Evolutionary conservation across 2,113 vertebrate species (phyloP).

Genomic region (Ellobius talpinus): DNA sequence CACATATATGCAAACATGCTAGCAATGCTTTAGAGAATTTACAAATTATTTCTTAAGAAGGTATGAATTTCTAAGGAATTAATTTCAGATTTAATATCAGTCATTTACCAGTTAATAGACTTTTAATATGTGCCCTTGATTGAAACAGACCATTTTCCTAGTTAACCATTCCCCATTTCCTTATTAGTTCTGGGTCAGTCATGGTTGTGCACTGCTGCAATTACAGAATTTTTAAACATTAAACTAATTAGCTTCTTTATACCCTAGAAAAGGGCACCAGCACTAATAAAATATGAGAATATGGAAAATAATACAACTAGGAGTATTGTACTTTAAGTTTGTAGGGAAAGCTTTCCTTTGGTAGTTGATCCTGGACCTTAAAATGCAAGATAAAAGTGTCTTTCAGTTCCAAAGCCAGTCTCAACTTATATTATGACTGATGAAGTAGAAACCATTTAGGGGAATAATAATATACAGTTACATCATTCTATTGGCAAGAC

Average conservation of each 20-base stretch:
- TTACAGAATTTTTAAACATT: neutral
- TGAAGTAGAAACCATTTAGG: neutral
- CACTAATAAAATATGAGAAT: neutral
- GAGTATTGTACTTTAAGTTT: neutral
- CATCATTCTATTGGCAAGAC: neutral
- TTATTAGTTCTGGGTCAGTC: neutral
- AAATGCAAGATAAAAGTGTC: neutral
- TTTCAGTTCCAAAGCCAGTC: neutral
- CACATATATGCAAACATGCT: neutral
- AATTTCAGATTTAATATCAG: neutral
- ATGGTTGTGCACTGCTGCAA: too few relatives aligned
- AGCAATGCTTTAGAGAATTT: neutral
- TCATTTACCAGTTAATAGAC: neutral
- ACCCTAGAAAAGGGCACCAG: neutral
- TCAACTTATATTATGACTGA: conserved; percentile 9
- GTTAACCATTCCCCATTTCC: neutral
- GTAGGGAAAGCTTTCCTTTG: neutral
- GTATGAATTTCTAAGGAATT: neutral
- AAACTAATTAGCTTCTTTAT: neutral
- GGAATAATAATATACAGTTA: neutral
- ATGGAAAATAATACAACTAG: neutral
- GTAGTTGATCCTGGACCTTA: neutral
- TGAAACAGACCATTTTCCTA: neutral
- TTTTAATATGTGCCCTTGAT: neutral
- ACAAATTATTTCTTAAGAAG: neutral